Evolutionary conservation across 2,113 vertebrate genomes (phyloP).

Genomic region (Myrmecobius fasciatus): DNA sequence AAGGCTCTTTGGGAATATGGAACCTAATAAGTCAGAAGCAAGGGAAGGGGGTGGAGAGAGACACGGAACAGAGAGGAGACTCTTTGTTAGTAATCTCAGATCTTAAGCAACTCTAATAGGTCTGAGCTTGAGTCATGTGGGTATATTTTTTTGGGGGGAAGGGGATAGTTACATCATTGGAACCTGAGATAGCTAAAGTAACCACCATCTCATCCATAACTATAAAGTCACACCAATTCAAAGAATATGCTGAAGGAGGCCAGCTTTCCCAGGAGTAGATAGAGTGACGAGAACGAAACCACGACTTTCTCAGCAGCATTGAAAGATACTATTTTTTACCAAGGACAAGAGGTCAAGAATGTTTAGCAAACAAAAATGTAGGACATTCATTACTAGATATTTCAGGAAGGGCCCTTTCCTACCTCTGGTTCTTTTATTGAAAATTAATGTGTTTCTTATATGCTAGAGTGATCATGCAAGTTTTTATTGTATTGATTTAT

Average conservation of each 20-base stretch:
- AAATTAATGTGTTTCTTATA: conserved; percentile 71
- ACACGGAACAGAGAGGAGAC: conserved; percentile 33
- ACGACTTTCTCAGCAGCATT: conserved; percentile 65
- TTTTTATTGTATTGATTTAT: conserved; percentile 71
- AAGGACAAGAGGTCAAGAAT: conserved; percentile 77
- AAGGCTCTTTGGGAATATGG: conserved; percentile 59
- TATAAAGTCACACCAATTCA: conserved; percentile 49
- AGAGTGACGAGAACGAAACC: conserved; percentile 54
- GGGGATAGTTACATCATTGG: neutral
- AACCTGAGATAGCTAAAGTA: neutral
- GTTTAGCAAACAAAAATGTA: conserved; percentile 77
- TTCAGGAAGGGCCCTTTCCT: conserved; percentile 59
- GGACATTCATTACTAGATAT: conserved; percentile 54
- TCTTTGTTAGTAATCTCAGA: neutral
- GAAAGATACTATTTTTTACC: conserved; percentile 77
- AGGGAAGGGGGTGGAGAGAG: neutral
- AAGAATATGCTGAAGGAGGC: neutral
- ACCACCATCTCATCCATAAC: conserved; percentile 20
- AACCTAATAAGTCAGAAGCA: conserved; percentile 58
- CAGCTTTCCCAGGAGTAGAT: conserved; percentile 10
- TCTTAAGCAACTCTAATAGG: neutral
- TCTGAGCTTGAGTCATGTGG: conserved; percentile 5
- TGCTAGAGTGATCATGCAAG: conserved; percentile 64
- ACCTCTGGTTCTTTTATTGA: conserved; percentile 54
- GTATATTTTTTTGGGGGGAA: neutral